These are phyloP conservation scores for Leucophenga maculata DNA, from an alignment of 2,888 invertebrate species.

Conservation along the genomic window DNA sequence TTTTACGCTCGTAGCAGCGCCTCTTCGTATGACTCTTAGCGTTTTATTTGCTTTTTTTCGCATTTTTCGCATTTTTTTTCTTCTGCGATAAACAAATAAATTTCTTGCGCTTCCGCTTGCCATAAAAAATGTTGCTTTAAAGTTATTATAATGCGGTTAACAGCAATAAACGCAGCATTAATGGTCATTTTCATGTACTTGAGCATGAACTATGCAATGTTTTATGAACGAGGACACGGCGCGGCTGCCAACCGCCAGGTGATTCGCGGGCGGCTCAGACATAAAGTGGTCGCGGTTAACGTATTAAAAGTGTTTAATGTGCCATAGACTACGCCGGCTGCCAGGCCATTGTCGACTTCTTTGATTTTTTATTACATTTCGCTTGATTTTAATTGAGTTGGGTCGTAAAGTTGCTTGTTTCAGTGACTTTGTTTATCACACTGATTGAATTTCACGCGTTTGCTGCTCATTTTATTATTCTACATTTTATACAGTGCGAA, in stretches of 20 bases:
- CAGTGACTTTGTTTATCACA: background rate
- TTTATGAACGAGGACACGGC: background rate
- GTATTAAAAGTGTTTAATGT: slow-evolving; percentile 20
- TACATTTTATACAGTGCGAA: too few species aligned
- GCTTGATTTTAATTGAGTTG: slow-evolving; percentile 16
- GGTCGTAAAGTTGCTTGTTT: slow-evolving; percentile 4
- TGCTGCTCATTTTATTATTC: background rate
- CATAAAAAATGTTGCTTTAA: slow-evolving; percentile 54
- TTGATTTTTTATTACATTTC: slow-evolving; percentile 13
- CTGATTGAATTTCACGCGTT: slow-evolving; percentile 10
- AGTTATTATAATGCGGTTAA: slow-evolving; percentile 64
- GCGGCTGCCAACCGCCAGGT: too few species aligned
- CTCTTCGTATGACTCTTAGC: background rate
- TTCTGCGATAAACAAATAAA: slow-evolving; percentile 54
- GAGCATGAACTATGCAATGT: slow-evolving; percentile 39
- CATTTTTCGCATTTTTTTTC: slow-evolving; percentile 31
- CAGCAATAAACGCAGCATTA: slow-evolving; percentile 61
- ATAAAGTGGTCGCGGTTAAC: background rate
- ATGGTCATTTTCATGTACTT: slow-evolving; percentile 47
- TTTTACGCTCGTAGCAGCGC: too few species aligned
- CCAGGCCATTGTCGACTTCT: background rate
- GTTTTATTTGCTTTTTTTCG: background rate
- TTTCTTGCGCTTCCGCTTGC: slow-evolving; percentile 49
- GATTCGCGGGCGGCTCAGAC: too few species aligned
- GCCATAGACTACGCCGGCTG: background rate